Conservation (phyloP, 1,140 invertebrate species). For the Spodoptera frugiperda region DNA sequence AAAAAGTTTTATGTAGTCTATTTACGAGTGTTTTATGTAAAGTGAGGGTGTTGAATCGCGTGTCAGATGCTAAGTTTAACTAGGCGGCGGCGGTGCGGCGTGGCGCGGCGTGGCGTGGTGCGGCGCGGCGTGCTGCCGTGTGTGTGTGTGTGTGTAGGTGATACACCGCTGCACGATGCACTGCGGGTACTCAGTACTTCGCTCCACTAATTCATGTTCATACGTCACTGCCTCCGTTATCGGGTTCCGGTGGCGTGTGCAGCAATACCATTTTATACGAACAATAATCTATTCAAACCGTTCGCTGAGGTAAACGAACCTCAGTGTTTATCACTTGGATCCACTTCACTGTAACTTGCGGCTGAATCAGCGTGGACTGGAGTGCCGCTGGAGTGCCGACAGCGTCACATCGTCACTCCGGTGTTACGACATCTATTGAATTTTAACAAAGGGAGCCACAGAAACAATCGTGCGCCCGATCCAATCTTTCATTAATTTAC, state of each 20-base stretch:
- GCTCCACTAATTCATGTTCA: slow-evolving; percentile 54
- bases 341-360: slow-evolving; percentile 33
- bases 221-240: slow-evolving; percentile 55
- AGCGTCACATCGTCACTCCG: background rate
- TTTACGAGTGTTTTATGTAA: slow-evolving; percentile 61
- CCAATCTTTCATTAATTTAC: slow-evolving; percentile 37
- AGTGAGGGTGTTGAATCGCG: slow-evolving; percentile 56
- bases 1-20: slow-evolving; percentile 52
- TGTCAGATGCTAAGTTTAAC: slow-evolving; percentile 52
- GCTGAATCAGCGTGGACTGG: slow-evolving; percentile 17
- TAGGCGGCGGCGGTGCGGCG: slow-evolving; percentile 29
- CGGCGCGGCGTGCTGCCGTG: slow-evolving; percentile 29
- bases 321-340: slow-evolving; percentile 37
- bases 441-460: slow-evolving; percentile 14
- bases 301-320: slow-evolving; percentile 45
- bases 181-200: slow-evolving; percentile 34
- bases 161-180: slow-evolving; percentile 18
- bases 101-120: slow-evolving; percentile 1
- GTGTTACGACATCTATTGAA: slow-evolving; percentile 33
- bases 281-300: slow-evolving; percentile 53
- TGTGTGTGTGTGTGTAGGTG: background rate
- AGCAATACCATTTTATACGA: slow-evolving; percentile 45
- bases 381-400: slow-evolving; percentile 18
- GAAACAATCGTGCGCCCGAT: slow-evolving; percentile 19
- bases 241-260: slow-evolving; percentile 57